Conservation (phyloP, 1,140 invertebrate genomes). For the Drosophila erecta region DNA sequence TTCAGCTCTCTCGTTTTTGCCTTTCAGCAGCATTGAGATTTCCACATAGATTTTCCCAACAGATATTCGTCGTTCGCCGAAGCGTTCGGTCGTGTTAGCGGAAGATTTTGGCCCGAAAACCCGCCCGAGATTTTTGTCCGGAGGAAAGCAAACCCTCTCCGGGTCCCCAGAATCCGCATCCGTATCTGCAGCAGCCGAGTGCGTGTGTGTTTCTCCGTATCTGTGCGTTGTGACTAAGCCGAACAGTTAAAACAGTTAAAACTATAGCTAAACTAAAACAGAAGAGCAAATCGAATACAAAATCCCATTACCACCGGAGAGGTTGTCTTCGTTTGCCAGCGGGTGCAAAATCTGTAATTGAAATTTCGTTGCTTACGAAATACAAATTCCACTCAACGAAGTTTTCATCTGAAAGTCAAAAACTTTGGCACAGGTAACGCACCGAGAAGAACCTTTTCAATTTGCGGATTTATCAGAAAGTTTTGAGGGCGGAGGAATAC, state of each 20-base stretch:
- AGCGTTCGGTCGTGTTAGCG: constrained; percentile 65
- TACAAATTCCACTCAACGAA: constrained; percentile 38
- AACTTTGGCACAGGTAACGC: constrained; percentile 61
- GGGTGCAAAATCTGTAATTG: constrained; percentile 76
- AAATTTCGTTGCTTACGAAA: constrained; percentile 65
- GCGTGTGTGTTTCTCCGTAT: constrained; percentile 24
- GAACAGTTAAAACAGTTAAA: constrained; percentile 20
- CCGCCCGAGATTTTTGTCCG: constrained; percentile 5
- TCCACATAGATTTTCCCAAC: constrained; percentile 76
- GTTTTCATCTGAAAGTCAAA: constrained; percentile 67
- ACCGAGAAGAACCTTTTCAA: constrained; percentile 18
- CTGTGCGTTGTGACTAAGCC: constrained; percentile 48
- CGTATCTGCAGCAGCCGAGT: constrained; percentile 17
- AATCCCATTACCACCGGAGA: constrained; percentile 4
- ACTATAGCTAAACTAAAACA: constrained; percentile 26
- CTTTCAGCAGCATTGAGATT: constrained; percentile 54
- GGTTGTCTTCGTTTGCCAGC: constrained; percentile 23
- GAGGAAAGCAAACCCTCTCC: constrained; percentile 34
- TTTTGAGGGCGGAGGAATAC: constrained; percentile 3
- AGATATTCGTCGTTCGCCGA: constrained; percentile 70
- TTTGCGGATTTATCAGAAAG: constrained; percentile 14
- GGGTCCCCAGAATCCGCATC: constrained; percentile 22
- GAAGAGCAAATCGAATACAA: constrained; percentile 5
- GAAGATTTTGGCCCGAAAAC: background rate
- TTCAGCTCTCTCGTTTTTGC: constrained; percentile 40